Evolutionary conservation across 1,140 invertebrate species (phyloP).

Genomic region (Apis mellifera): DNA sequence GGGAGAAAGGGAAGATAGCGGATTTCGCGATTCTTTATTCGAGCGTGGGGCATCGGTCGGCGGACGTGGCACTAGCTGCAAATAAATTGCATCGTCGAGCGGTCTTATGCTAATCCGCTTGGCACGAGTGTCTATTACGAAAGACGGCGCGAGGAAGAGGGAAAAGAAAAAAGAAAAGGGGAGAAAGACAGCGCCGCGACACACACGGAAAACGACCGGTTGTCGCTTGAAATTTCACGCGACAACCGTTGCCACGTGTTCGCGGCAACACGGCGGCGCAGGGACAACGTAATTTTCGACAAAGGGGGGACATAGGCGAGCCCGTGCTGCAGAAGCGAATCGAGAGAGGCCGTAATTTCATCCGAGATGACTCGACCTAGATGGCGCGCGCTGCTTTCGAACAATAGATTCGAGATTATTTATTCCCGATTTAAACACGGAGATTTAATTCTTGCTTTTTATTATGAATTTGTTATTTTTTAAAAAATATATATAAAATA

Average conservation of each 20-base stretch:
- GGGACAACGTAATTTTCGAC: constrained; percentile 18
- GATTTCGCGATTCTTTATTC: constrained; percentile 21
- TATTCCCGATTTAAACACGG: too few species aligned
- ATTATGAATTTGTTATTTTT: too few species aligned
- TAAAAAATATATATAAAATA: too few species aligned
- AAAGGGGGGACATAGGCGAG: neutral
- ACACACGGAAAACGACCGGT: constrained; percentile 26
- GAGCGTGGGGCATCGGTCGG: constrained; percentile 17
- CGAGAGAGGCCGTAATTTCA: too few species aligned
- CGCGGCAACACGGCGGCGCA: constrained; percentile 10
- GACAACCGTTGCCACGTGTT: neutral
- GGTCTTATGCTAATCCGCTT: constrained; percentile 52
- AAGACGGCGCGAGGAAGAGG: constrained; percentile 1
- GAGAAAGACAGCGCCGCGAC: constrained; percentile 1
- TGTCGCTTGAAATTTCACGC: constrained; percentile 35
- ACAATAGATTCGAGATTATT: too few species aligned
- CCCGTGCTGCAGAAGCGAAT: too few species aligned
- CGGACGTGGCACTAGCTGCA: constrained; percentile 42
- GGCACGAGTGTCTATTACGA: constrained; percentile 47
- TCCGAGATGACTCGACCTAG: too few species aligned
- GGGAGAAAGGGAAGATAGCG: neutral
- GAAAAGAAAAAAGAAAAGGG: neutral
- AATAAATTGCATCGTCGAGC: constrained; percentile 42
- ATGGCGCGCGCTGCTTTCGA: too few species aligned
- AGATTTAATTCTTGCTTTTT: too few species aligned